A percentile compares a stretch with the other conserved stretches of the same genome.
Evolutionary conservation across 64 coral and sea anemone species (phyloP).

Genomic region (Astreopora myriophthalma): DNA sequence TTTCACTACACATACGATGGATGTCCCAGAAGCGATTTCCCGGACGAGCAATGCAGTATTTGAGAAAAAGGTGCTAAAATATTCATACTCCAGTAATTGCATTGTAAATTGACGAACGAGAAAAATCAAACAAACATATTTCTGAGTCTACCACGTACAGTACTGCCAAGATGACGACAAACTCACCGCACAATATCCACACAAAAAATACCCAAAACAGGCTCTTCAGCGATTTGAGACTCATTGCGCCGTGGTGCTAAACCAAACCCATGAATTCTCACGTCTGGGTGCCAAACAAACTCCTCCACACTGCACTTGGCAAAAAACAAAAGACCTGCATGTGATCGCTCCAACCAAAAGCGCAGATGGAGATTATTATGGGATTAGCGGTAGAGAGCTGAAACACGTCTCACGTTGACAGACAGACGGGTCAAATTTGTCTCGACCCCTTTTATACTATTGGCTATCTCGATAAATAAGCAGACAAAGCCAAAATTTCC

Average conservation of each 20-base stretch:
- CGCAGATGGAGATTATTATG: slow-evolving; percentile 72
- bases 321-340: slow-evolving; percentile 64
- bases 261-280: slow-evolving; percentile 45
- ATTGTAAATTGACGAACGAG: slow-evolving; percentile 98
- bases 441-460: slow-evolving; percentile 31
- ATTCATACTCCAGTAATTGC: slow-evolving; percentile 94
- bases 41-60: slow-evolving; percentile 58
- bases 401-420: slow-evolving; percentile 32
- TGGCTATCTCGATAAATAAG: slow-evolving; percentile 62
- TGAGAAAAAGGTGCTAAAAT: slow-evolving; percentile 95
- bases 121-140: slow-evolving; percentile 99
- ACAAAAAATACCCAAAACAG: slow-evolving; percentile 62
- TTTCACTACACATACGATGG: not conserved
- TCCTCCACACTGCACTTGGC: slow-evolving; percentile 40
- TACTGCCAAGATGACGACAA: not conserved
- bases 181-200: slow-evolving; percentile 87
- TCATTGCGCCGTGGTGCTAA: slow-evolving; percentile 37
- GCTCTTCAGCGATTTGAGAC: slow-evolving; percentile 14
- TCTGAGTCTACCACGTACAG: slow-evolving; percentile 39
- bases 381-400: slow-evolving; percentile 68
- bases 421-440: slow-evolving; percentile 47
- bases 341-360: slow-evolving; percentile 52
- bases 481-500: slow-evolving; percentile 85
- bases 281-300: slow-evolving; percentile 28
- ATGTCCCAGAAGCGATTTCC: slow-evolving; percentile 20